A percentile compares a stretch with the other conserved stretches of the same genome.
Evolutionary conservation across 2,797 vertebrate genomes (phyloP).

Genomic region (Euthynnus affinis): DNA sequence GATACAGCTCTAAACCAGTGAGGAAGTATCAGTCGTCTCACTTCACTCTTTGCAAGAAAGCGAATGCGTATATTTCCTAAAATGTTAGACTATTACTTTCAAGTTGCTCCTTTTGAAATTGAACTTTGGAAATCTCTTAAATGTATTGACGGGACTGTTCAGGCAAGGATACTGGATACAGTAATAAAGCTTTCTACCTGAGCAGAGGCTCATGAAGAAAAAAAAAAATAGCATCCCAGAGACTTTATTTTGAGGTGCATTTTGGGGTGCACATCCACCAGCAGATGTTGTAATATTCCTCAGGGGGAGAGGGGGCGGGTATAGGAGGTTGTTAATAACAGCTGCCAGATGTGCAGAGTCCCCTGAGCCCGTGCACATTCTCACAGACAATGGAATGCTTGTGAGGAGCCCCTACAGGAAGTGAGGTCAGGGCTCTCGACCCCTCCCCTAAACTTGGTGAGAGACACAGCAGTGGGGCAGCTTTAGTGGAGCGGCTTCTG

Average conservation of each 20-base stretch:
- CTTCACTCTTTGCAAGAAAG: not conserved
- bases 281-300: constrained; percentile 66
- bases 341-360: constrained; percentile 88
- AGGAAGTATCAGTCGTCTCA: not conserved
- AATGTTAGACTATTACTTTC: not conserved
- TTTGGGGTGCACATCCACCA: constrained; percentile 66
- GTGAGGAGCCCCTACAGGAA: constrained; percentile 88
- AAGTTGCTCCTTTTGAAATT: not conserved
- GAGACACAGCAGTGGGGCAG: constrained; percentile 67
- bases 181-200: not conserved
- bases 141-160: not conserved
- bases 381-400: constrained; percentile 90
- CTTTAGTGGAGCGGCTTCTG: constrained; percentile 50
- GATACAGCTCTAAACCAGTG: not conserved
- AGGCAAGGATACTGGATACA: not conserved
- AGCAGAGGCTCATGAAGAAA: constrained; percentile 30
- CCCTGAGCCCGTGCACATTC: constrained; percentile 85
- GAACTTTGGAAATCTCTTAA: not conserved
- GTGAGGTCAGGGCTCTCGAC: constrained; percentile 87
- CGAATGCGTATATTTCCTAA: too few relatives aligned
- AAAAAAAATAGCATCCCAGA: constrained; percentile 48
- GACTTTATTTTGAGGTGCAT: constrained; percentile 63
- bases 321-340: constrained; percentile 84
- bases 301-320: constrained; percentile 32
- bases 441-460: constrained; percentile 79